These are phyloP conservation scores for Drosophila tani DNA, from an alignment of 1,140 invertebrate genomes.

Conservation along the genomic window DNA sequence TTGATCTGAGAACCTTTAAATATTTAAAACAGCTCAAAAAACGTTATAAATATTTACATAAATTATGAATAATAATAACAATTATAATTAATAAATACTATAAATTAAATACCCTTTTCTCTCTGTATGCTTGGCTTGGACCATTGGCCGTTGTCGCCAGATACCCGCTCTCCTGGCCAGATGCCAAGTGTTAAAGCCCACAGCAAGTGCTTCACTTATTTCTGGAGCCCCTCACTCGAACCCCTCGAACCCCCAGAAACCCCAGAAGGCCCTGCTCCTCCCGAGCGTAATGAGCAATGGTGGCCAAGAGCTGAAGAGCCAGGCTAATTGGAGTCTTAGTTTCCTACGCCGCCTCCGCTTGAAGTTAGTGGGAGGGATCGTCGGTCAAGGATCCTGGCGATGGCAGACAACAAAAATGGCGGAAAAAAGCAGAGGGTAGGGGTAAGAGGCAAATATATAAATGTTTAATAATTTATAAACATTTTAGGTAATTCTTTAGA, in stretches of 20 bases:
- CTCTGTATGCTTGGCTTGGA: slow-evolving; percentile 6
- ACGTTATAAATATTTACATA: not conserved
- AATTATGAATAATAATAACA: no score
- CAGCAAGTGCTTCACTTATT: slow-evolving; percentile 67
- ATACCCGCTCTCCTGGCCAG: slow-evolving; percentile 58
- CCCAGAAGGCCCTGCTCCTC: slow-evolving; percentile 12
- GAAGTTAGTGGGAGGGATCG: slow-evolving; percentile 18
- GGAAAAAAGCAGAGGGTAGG: not conserved
- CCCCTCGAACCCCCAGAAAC: slow-evolving; percentile 14
- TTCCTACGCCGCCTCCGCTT: slow-evolving; percentile 3
- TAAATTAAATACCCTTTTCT: not conserved
- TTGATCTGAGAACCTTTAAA: no score
- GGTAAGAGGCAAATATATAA: no score
- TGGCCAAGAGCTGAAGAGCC: slow-evolving; percentile 37
- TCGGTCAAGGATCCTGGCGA: slow-evolving; percentile 11
- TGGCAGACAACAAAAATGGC: not conserved
- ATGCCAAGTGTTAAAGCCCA: slow-evolving; percentile 72
- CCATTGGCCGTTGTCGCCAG: slow-evolving; percentile 61
- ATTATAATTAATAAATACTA: not conserved
- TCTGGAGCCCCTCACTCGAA: slow-evolving; percentile 1
- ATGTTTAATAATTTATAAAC: no score
- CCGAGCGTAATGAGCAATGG: slow-evolving; percentile 20
- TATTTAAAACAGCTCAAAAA: no score
- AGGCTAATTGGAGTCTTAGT: slow-evolving; percentile 48
- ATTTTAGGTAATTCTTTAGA: no score